A percentile compares a stretch with the other conserved stretches of the same genome.
These are phyloP conservation scores for Zonotrichia leucophrys DNA, from an alignment of 2,113 vertebrate species.

Conservation along the genomic window DNA sequence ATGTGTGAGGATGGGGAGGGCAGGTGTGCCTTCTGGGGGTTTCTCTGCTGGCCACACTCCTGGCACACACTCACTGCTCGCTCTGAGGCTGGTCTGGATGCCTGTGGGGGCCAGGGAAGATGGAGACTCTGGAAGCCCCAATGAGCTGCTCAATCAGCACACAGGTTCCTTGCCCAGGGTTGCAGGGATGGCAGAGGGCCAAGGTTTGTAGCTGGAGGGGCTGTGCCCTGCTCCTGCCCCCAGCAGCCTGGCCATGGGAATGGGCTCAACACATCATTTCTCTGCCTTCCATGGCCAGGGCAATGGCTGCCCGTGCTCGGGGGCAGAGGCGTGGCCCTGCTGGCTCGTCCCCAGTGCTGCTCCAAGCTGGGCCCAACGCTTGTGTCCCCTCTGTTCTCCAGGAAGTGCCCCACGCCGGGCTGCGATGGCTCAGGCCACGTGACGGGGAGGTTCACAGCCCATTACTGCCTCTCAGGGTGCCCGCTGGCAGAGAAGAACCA, in stretches of 20 bases:
- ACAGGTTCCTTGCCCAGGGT: background rate
- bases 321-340: background rate
- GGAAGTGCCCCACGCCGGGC: constrained; percentile 97
- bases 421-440: constrained; percentile 97
- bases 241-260: accelerated
- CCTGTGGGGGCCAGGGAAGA: background rate
- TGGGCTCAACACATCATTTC: background rate
- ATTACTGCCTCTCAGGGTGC: constrained; percentile 98
- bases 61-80: background rate
- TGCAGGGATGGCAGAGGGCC: background rate
- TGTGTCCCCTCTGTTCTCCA: constrained; percentile 59
- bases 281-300: background rate
- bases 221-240: background rate
- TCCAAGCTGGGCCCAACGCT: background rate
- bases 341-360: accelerated
- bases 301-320: accelerated
- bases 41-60: background rate
- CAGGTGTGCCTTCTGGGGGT: background rate
- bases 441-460: constrained; percentile 95
- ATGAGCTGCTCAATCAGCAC: background rate
- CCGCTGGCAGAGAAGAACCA: constrained; percentile 96
- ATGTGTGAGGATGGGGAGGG: background rate
- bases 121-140: background rate
- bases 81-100: background rate
- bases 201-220: background rate